Conservation (phyloP, 2,888 invertebrate genomes). For the Galeruca laticollis region DNA sequence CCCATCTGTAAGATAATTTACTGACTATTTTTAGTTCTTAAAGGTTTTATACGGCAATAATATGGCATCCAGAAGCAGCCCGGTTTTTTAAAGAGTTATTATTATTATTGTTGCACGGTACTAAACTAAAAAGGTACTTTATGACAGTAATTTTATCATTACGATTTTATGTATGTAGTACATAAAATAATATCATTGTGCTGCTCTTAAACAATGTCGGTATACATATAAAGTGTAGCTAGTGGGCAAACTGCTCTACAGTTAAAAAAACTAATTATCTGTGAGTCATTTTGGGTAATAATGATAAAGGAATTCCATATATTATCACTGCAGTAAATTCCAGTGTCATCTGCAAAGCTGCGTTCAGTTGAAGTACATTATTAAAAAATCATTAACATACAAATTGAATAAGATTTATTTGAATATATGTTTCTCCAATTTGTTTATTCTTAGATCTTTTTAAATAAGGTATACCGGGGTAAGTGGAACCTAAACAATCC, state of each 20-base stretch:
- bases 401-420: background rate
- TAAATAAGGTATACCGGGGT: no score
- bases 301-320: background rate
- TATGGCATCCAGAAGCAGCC: no score
- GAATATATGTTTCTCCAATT: no score
- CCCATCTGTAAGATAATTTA: no score
- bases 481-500: no score
- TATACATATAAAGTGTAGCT: background rate
- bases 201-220: background rate
- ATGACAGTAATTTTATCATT: background rate
- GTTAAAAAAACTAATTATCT: background rate
- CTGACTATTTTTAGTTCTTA: no score
- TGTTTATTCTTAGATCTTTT: no score
- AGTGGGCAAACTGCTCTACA: background rate
- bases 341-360: slow-evolving; percentile 1
- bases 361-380: background rate
- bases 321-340: background rate
- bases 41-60: no score
- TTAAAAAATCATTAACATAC: background rate
- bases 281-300: background rate
- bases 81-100: background rate
- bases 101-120: background rate
- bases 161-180: background rate
- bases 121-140: slow-evolving; percentile 2
- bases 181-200: slow-evolving; percentile 2